phyloP scores from a whole-genome alignment of 2,797 vertebrate species.

The Masticophis lateralis region DNA sequence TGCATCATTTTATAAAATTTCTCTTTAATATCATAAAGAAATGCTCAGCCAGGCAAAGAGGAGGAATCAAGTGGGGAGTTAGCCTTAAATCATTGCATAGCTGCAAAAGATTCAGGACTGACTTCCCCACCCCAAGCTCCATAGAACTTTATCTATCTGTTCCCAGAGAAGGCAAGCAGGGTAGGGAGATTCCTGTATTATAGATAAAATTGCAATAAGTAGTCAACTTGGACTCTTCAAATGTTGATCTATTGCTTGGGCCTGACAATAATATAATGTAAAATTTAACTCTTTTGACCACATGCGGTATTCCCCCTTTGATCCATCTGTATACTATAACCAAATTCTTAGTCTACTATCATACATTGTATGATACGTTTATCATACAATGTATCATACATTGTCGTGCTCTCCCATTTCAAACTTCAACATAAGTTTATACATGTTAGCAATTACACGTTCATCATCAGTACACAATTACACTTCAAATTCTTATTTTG shows the following conservation, averaged over 20 bases:
- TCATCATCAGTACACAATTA: not conserved
- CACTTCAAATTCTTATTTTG: not conserved
- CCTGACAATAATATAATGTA: not conserved
- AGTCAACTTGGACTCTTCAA: too few species aligned
- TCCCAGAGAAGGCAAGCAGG: too few species aligned
- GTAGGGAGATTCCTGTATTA: too few species aligned
- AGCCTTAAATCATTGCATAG: too few species aligned
- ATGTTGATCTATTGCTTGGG: too few species aligned
- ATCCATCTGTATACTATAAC: not conserved
- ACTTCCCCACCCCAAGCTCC: too few species aligned
- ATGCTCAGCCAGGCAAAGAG: too few species aligned
- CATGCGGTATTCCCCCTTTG: not conserved
- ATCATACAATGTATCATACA: not conserved
- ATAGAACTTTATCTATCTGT: too few species aligned
- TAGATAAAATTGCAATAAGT: too few species aligned
- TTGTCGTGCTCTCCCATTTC: not conserved
- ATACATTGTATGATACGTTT: not conserved
- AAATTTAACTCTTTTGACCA: not conserved
- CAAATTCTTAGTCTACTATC: not conserved
- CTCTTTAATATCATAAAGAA: not conserved
- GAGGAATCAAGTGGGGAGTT: too few species aligned
- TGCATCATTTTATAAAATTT: not conserved
- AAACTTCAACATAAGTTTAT: not conserved
- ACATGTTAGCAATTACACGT: not conserved
- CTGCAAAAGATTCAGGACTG: too few species aligned